phyloP scores from a whole-genome alignment of 2,888 invertebrate species.

The Thysanoteuthis rhombus region DNA sequence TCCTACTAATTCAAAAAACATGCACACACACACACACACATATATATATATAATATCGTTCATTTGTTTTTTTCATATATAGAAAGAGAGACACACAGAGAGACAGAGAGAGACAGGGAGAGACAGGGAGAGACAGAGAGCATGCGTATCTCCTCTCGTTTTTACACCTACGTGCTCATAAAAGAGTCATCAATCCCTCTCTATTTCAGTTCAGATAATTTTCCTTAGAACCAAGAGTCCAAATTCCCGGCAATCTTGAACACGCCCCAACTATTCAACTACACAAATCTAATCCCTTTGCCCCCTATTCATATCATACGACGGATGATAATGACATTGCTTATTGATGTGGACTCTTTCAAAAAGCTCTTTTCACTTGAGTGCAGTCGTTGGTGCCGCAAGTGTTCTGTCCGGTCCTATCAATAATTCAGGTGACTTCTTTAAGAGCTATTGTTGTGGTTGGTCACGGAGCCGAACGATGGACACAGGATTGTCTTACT shows the following conservation, averaged over 20 bases:
- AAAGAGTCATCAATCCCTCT: not conserved
- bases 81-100: too few relatives aligned
- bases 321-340: not conserved
- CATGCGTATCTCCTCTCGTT: too few relatives aligned
- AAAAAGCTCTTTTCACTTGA: not conserved
- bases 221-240: not conserved
- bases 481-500: not conserved
- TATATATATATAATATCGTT: too few relatives aligned
- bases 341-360: not conserved
- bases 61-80: too few relatives aligned
- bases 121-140: too few relatives aligned
- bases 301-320: not conserved
- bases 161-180: not conserved
- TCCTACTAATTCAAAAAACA: too few relatives aligned
- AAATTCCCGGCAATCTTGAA: not conserved
- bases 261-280: not conserved
- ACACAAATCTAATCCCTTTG: not conserved
- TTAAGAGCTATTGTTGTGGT: not conserved
- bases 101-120: too few relatives aligned
- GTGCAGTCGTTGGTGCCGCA: not conserved
- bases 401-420: not conserved
- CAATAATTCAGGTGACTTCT: not conserved
- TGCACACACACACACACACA: too few relatives aligned
- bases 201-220: not conserved
- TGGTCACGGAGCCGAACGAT: not conserved